Conservation (phyloP, 2,113 vertebrate genomes). For the Micronisus gabar region DNA sequence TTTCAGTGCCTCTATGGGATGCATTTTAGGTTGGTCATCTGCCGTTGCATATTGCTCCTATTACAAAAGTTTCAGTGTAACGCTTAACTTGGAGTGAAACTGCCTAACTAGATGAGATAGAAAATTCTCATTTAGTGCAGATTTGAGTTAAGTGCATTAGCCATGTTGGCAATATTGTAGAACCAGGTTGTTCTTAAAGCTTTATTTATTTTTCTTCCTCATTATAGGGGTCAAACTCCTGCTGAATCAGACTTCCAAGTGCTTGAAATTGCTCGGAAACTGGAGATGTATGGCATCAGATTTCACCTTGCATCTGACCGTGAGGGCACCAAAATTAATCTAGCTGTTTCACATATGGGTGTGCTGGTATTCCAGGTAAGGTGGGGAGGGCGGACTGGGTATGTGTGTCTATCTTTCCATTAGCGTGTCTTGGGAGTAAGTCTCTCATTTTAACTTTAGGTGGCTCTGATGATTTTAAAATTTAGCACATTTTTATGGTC, state of each 20-base stretch:
- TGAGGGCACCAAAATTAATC: slow-evolving; percentile 91
- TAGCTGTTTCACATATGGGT: slow-evolving; percentile 92
- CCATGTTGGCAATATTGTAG: not conserved
- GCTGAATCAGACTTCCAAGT: slow-evolving; percentile 97
- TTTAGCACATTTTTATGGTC: not conserved
- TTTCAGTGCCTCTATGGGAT: not conserved
- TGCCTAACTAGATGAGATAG: not conserved
- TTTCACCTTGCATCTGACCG: slow-evolving; percentile 90
- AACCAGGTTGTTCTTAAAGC: not conserved
- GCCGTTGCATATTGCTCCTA: not conserved
- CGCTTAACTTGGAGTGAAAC: not conserved
- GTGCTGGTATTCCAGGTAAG: slow-evolving; percentile 95
- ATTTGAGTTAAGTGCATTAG: not conserved
- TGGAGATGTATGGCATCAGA: slow-evolving; percentile 96
- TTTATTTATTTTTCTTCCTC: not conserved
- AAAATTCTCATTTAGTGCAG: not conserved
- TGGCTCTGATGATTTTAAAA: not conserved
- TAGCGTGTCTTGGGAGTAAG: not conserved
- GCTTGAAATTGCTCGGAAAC: slow-evolving; percentile 91
- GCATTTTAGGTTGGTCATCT: not conserved
- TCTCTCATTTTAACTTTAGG: not conserved
- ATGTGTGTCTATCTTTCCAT: not conserved
- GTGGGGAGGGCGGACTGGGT: too few relatives aligned
- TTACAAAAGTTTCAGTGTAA: not conserved
- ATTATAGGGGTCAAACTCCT: slow-evolving; percentile 87